phyloP scores from a whole-genome alignment of 2,797 vertebrate species.

The Falco naumanni region DNA sequence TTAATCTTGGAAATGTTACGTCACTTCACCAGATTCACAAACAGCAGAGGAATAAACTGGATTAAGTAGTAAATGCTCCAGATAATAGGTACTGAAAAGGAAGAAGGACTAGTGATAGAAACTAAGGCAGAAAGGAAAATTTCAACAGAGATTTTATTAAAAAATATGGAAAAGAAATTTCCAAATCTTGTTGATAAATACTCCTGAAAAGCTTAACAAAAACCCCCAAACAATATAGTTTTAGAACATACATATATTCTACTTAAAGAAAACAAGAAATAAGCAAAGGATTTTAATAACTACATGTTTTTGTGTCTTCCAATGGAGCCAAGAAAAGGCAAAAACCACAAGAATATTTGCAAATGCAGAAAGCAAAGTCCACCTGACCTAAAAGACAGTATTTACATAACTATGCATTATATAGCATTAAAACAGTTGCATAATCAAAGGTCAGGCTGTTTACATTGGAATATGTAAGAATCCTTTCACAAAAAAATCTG shows the following conservation, averaged over 20 bases:
- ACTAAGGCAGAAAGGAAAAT: neutral
- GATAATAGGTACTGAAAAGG: neutral
- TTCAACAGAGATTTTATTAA: neutral
- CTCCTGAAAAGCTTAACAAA: neutral
- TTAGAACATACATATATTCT: neutral
- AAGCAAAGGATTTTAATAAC: neutral
- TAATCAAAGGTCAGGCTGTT: constrained; percentile 22
- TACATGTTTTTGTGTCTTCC: neutral
- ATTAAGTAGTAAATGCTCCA: neutral
- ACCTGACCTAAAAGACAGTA: neutral
- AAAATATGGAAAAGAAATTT: neutral
- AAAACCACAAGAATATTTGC: neutral
- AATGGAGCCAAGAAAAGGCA: neutral
- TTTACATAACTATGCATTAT: neutral
- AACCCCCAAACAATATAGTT: neutral
- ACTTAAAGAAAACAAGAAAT: neutral
- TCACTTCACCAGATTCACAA: neutral
- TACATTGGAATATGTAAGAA: neutral
- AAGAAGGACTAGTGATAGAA: neutral
- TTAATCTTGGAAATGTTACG: neutral
- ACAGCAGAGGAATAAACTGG: neutral
- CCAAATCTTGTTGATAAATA: neutral
- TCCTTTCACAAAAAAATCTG: neutral
- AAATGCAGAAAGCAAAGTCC: neutral
- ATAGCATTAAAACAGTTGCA: neutral